Percentiles rank a stretch among this genome's conserved stretches.
phyloP scores from a whole-genome alignment of 2,113 vertebrate species.

The Vanacampus margaritifer region DNA sequence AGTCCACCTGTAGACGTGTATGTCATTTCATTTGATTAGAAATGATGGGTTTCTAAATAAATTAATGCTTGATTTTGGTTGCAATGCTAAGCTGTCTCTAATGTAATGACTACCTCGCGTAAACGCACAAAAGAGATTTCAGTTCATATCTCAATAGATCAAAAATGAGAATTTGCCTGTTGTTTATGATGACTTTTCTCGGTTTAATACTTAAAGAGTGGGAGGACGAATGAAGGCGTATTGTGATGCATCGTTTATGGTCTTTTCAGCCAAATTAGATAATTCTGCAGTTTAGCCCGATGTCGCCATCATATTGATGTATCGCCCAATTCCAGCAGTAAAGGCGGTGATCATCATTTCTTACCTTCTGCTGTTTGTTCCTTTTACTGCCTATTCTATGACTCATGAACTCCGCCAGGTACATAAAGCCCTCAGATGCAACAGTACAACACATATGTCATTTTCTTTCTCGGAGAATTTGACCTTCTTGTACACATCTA shows the following conservation, averaged over 20 bases:
- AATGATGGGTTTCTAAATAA: not conserved
- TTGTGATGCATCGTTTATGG: constrained; percentile 1
- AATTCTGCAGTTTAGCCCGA: constrained; percentile 2
- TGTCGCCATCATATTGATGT: not conserved
- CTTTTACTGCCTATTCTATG: not conserved
- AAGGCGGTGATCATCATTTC: not conserved
- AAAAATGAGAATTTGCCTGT: not conserved
- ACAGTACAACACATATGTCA: not conserved
- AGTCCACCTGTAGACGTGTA: not conserved
- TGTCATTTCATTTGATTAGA: not conserved
- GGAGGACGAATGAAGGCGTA: not conserved
- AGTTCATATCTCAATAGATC: not conserved
- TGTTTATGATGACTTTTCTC: not conserved
- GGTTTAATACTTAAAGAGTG: not conserved
- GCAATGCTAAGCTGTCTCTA: not conserved
- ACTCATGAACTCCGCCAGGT: not conserved
- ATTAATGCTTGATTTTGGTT: not conserved
- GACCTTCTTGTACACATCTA: not conserved
- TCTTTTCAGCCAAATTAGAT: not conserved
- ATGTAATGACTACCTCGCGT: not conserved
- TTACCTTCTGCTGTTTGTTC: constrained; percentile 1
- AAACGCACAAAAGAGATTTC: not conserved
- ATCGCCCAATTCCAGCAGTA: not conserved
- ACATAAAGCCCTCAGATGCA: not conserved
- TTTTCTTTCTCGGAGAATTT: not conserved